A percentile compares a stretch with the other conserved stretches of the same genome.
Evolutionary conservation across 2,113 vertebrate genomes (phyloP).

Genomic region (Macrotis lagotis): DNA sequence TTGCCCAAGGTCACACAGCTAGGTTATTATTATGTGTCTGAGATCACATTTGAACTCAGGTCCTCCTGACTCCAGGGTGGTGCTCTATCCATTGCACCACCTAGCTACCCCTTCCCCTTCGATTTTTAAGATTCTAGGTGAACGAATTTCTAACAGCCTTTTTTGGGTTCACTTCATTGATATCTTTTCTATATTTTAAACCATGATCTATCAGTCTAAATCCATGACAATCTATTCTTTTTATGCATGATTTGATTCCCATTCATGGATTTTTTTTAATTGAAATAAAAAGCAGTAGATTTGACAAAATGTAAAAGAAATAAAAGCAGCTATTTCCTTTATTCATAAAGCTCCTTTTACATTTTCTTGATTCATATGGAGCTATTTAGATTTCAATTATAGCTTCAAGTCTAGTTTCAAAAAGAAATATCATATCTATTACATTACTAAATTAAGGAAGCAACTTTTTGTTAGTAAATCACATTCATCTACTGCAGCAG

Average conservation of each 20-base stretch:
- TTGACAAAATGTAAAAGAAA: conserved; percentile 24
- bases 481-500: not conserved
- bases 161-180: not conserved
- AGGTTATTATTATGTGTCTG: too few species aligned
- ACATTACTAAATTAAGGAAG: conserved; percentile 17
- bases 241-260: not conserved
- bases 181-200: not conserved
- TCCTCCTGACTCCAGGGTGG: too few species aligned
- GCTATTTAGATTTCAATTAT: not conserved
- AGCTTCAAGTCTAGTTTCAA: conserved; percentile 27
- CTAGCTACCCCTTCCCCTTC: too few species aligned
- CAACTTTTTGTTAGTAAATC: conserved; percentile 12
- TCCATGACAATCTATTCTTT: not conserved
- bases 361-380: conserved; percentile 40
- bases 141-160: not conserved
- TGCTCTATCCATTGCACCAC: too few species aligned
- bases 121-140: not conserved
- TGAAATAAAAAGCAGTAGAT: conserved; percentile 21
- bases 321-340: not conserved
- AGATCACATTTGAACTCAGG: too few species aligned
- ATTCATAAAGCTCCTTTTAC: not conserved
- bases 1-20: too few species aligned
- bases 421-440: conserved; percentile 8
- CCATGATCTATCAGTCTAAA: not conserved
- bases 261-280: not conserved